These are phyloP conservation scores for Stichodactyla mertensii DNA, from an alignment of 64 coral and sea anemone species.

Conservation along the genomic window DNA sequence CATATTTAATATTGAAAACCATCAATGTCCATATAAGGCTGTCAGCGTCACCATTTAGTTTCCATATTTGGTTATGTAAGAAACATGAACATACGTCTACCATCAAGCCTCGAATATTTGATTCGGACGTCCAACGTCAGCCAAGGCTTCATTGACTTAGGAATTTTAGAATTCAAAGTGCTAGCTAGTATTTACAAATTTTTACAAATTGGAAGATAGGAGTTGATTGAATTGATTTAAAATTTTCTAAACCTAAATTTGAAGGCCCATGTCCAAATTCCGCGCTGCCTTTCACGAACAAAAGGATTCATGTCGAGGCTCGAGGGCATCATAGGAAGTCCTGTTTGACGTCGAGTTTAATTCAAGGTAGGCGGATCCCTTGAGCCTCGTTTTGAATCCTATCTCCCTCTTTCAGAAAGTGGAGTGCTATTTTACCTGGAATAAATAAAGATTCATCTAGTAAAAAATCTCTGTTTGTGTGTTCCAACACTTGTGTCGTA, in stretches of 20 bases:
- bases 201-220: constrained; percentile 9
- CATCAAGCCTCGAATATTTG: background rate
- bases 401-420: background rate
- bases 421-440: too few relatives aligned
- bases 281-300: background rate
- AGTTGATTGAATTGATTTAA: background rate
- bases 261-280: background rate
- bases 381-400: background rate
- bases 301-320: too few relatives aligned
- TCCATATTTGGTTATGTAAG: background rate
- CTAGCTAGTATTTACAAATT: constrained; percentile 10
- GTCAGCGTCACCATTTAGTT: background rate
- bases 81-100: background rate
- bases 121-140: background rate
- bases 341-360: too few relatives aligned
- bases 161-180: constrained; percentile 12
- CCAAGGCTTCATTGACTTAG: background rate
- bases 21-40: constrained; percentile 4
- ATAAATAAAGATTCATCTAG: too few relatives aligned
- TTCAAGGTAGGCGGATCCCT: too few relatives aligned
- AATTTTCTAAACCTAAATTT: background rate
- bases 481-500: too few relatives aligned
- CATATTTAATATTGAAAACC: background rate
- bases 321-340: too few relatives aligned
- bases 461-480: too few relatives aligned